These are phyloP conservation scores for Amblyjoppa fuscipennis DNA, from an alignment of 2,888 invertebrate genomes.

Conservation along the genomic window DNA sequence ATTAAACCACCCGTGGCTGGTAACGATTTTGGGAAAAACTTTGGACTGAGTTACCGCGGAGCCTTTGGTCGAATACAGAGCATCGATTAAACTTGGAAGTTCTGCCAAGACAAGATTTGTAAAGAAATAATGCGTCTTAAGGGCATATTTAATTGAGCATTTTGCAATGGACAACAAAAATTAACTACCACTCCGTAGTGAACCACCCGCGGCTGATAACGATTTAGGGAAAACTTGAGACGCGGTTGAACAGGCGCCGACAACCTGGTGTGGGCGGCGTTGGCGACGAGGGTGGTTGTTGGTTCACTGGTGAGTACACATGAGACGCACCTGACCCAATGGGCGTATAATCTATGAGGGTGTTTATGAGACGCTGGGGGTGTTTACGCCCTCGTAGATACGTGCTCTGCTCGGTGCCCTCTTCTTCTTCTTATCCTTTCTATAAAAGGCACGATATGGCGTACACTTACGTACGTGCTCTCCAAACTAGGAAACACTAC, in stretches of 20 bases:
- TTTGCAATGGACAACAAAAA: background rate
- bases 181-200: background rate
- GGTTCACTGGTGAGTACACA: slow-evolving; percentile 28
- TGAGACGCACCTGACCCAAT: slow-evolving; percentile 64
- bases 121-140: no score
- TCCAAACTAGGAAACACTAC: slow-evolving; percentile 57
- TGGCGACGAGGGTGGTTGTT: background rate
- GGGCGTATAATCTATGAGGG: slow-evolving; percentile 76
- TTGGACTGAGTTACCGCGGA: no score
- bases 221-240: slow-evolving; percentile 36
- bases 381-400: slow-evolving; percentile 77
- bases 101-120: no score
- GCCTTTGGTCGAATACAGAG: no score
- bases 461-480: slow-evolving; percentile 68
- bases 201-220: background rate
- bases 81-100: no score
- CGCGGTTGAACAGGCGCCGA: background rate
- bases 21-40: slow-evolving; percentile 2
- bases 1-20: background rate
- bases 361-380: slow-evolving; percentile 75
- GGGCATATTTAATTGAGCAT: no score
- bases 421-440: slow-evolving; percentile 49
- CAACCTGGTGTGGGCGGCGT: background rate
- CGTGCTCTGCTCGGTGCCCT: slow-evolving; percentile 69
- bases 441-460: slow-evolving; percentile 66